Conservation (phyloP, 2,888 invertebrate genomes). For the Doris montereyensis region DNA sequence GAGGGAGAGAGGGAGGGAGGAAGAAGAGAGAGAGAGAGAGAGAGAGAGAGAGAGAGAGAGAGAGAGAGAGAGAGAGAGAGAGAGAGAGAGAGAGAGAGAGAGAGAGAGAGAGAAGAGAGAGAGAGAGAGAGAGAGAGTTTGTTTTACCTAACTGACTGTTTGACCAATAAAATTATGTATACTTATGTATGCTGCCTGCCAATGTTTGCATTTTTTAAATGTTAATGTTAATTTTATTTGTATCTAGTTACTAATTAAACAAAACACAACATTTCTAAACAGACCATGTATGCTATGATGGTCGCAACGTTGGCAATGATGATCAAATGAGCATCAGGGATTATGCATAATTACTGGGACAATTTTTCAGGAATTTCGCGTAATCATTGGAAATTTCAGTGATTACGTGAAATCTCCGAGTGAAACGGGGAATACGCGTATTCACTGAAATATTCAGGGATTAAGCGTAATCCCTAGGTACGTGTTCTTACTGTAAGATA, state of each 20-base stretch:
- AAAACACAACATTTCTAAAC: neutral
- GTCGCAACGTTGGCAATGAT: neutral
- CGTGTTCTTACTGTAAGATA: constrained; percentile 10
- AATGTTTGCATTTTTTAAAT: constrained; percentile 11
- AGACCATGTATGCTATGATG: neutral
- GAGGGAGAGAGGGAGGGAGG: constrained; percentile 18
- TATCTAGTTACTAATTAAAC: neutral
- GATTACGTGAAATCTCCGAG: constrained; percentile 21
- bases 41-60: neutral
- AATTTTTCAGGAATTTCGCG: constrained; percentile 12
- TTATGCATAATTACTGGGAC: neutral
- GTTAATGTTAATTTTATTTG: too few relatives aligned
- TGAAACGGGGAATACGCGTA: constrained; percentile 20
- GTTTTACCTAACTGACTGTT: neutral
- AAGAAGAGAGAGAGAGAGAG: neutral
- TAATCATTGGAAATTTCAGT: constrained; percentile 3
- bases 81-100: constrained; percentile 21
- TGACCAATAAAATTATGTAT: neutral
- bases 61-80: neutral
- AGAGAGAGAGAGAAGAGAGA: neutral
- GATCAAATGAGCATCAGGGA: neutral
- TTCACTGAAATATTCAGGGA: constrained; percentile 17
- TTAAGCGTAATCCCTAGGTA: constrained; percentile 16
- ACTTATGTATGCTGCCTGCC: constrained; percentile 19
- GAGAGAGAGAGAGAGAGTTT: neutral